These are phyloP conservation scores for Prorops nasuta DNA, from an alignment of 1,140 invertebrate species.

Conservation along the genomic window DNA sequence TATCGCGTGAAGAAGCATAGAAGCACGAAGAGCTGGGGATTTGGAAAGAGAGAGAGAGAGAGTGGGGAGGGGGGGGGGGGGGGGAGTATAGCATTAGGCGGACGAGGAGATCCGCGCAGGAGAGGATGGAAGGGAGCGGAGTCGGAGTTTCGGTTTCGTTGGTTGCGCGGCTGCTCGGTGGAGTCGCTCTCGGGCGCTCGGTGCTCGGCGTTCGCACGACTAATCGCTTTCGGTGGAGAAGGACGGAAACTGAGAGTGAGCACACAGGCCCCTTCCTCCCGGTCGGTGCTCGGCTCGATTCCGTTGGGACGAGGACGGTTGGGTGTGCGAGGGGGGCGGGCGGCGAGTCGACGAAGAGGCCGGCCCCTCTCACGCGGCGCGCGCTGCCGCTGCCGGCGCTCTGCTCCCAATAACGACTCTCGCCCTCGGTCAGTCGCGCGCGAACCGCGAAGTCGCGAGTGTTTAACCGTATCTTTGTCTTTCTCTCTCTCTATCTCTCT, in stretches of 20 bases:
- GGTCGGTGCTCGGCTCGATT: neutral
- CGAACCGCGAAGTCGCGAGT: conserved; percentile 42
- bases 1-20: too few species aligned
- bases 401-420: conserved; percentile 37
- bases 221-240: too few species aligned
- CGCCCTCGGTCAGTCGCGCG: conserved; percentile 45
- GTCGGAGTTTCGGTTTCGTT: conserved; percentile 42
- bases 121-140: neutral
- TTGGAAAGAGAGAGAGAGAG: neutral
- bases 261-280: too few species aligned
- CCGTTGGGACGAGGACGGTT: neutral
- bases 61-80: neutral
- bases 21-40: too few species aligned
- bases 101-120: conserved; percentile 2
- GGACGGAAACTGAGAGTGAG: conserved; percentile 28
- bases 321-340: neutral
- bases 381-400: conserved; percentile 22
- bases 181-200: too few species aligned
- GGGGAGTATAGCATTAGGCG: conserved; percentile 11
- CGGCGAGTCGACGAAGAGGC: neutral
- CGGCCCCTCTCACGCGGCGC: too few species aligned
- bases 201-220: too few species aligned
- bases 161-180: conserved; percentile 31
- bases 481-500: conserved; percentile 8
- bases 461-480: conserved; percentile 18